Conservation (phyloP, 2,113 vertebrate genomes). For the Actenoides hombroni region DNA sequence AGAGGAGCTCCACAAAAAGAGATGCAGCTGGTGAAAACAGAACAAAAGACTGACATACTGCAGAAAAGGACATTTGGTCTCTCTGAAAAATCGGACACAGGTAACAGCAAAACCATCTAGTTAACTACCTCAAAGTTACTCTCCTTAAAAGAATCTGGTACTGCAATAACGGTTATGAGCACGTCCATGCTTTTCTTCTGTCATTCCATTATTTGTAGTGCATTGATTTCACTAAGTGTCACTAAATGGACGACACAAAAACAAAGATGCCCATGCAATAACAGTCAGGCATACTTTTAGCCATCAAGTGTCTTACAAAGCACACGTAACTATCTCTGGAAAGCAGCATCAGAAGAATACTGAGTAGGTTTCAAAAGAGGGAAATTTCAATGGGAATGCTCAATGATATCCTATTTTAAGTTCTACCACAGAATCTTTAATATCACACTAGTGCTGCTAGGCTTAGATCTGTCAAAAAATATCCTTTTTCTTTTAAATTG, state of each 20-base stretch:
- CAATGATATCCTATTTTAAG: background rate
- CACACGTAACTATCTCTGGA: background rate
- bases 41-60: background rate
- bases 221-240: constrained; percentile 9
- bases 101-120: background rate
- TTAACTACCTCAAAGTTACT: background rate
- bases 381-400: background rate
- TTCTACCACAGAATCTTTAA: background rate
- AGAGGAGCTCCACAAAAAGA: background rate
- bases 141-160: background rate
- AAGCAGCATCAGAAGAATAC: background rate
- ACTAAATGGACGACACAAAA: constrained; percentile 19
- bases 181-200: background rate
- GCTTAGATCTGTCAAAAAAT: background rate
- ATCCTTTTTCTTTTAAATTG: background rate
- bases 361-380: background rate
- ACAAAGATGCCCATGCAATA: background rate
- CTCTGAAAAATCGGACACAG: background rate
- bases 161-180: background rate
- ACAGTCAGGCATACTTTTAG: background rate
- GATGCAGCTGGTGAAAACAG: background rate
- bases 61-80: background rate
- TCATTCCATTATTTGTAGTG: background rate
- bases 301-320: background rate
- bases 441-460: background rate